phyloP scores from a whole-genome alignment of 2,888 invertebrate genomes.

The Sthenelais limicola region DNA sequence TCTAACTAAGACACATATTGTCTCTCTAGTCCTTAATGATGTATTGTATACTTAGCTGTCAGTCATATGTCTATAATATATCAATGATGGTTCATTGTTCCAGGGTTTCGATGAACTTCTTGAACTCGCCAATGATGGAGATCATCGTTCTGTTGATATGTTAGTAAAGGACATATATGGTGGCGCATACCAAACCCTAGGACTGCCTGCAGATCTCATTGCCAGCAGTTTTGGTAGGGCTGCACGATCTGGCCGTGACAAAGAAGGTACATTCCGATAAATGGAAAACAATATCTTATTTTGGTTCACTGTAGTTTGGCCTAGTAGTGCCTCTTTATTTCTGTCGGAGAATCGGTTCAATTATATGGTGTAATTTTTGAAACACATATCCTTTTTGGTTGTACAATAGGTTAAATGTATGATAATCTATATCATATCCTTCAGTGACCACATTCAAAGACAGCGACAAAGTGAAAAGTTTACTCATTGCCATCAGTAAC shows the following conservation, averaged over 20 bases:
- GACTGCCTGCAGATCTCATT: slow-evolving; percentile 78
- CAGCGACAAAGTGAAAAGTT: slow-evolving; percentile 78
- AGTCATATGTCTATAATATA: too few species aligned
- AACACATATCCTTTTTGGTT: too few species aligned
- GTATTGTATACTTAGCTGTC: too few species aligned
- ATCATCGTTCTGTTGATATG: slow-evolving; percentile 80
- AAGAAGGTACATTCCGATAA: slow-evolving; percentile 8
- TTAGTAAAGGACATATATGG: slow-evolving; percentile 81
- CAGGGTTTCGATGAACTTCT: slow-evolving; percentile 80
- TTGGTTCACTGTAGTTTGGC: too few species aligned
- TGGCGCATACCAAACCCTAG: slow-evolving; percentile 76
- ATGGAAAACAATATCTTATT: too few species aligned
- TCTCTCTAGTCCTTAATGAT: too few species aligned
- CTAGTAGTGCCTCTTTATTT: too few species aligned
- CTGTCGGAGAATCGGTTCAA: too few species aligned
- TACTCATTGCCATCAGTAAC: slow-evolving; percentile 80
- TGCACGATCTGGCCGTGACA: slow-evolving; percentile 67
- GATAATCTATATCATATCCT: too few species aligned
- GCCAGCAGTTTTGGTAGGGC: slow-evolving; percentile 82
- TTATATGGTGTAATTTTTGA: too few species aligned
- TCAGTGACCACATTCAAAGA: slow-evolving; percentile 48
- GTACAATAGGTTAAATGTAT: too few species aligned
- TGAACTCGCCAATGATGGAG: slow-evolving; percentile 78
- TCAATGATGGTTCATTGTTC: slow-evolving; percentile 20
- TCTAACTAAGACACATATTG: too few species aligned